Evolutionary conservation across 2,888 invertebrate species (phyloP).

Genomic region (Sisyra nigra): DNA sequence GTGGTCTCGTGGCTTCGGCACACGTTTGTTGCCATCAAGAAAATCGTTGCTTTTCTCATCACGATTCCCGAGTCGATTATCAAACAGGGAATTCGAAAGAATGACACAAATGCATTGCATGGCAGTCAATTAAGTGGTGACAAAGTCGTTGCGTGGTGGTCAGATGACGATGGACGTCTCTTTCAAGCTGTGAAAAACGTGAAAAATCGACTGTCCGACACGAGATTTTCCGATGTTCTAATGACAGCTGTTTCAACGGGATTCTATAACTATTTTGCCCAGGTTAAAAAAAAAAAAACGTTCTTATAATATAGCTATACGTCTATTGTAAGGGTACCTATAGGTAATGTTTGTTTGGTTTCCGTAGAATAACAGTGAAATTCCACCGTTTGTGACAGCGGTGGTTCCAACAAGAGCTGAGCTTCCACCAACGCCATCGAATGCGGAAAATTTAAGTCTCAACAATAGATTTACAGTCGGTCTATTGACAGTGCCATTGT

Average conservation of each 20-base stretch:
- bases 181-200: conserved; percentile 24
- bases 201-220: conserved; percentile 20
- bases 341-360: no score
- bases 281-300: conserved; percentile 1
- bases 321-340: neutral
- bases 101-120: conserved; percentile 29
- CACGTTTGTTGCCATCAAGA: neutral
- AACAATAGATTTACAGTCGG: conserved; percentile 2
- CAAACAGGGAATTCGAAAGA: neutral
- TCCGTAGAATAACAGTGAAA: neutral
- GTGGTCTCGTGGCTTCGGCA: neutral
- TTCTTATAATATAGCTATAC: neutral
- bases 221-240: conserved; percentile 31
- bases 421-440: neutral
- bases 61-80: neutral
- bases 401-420: conserved; percentile 1
- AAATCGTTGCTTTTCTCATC: neutral
- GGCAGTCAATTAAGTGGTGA: conserved; percentile 28
- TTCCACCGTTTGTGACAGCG: neutral
- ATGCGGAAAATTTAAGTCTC: neutral
- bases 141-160: conserved; percentile 27
- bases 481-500: neutral
- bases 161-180: conserved; percentile 22
- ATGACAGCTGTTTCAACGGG: conserved; percentile 31
- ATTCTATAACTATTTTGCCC: conserved; percentile 15